phyloP scores from a whole-genome alignment of 2,888 invertebrate genomes.

The Prosapia bicincta region DNA sequence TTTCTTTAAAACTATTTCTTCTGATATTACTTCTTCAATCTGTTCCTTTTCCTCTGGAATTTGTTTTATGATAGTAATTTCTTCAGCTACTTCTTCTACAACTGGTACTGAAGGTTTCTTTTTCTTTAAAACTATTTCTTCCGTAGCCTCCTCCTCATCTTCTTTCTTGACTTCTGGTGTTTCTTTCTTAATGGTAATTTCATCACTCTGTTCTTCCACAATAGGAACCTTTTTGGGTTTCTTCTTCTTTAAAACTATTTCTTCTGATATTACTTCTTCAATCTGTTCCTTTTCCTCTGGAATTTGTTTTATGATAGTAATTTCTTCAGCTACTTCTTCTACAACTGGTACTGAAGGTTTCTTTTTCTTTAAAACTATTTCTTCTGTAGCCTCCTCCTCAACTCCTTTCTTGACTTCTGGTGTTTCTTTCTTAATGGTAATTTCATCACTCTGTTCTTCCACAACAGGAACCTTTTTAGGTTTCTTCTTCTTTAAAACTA shows the following conservation, averaged over 20 bases:
- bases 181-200: constrained; percentile 44
- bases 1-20: constrained; percentile 40
- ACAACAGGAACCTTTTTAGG: constrained; percentile 37
- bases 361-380: constrained; percentile 38
- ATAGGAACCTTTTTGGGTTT: constrained; percentile 40
- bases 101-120: constrained; percentile 35
- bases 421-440: constrained; percentile 44
- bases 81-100: constrained; percentile 41
- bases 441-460: constrained; percentile 44
- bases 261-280: constrained; percentile 45
- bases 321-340: constrained; percentile 42
- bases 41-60: constrained; percentile 35
- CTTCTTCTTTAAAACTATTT: constrained; percentile 44
- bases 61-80: constrained; percentile 41
- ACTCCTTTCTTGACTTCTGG: constrained; percentile 41
- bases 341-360: constrained; percentile 34
- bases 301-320: constrained; percentile 39
- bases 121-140: constrained; percentile 39
- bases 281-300: constrained; percentile 38
- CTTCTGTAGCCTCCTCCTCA: constrained; percentile 43
- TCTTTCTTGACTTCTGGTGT: constrained; percentile 41
- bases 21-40: constrained; percentile 28
- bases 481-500: constrained; percentile 45
- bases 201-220: constrained; percentile 44
- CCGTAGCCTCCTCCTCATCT: constrained; percentile 42